A percentile compares a stretch with the other conserved stretches of the same genome.
Evolutionary conservation across 2,113 vertebrate species (phyloP).

Genomic region (Laterallus jamaicensis): DNA sequence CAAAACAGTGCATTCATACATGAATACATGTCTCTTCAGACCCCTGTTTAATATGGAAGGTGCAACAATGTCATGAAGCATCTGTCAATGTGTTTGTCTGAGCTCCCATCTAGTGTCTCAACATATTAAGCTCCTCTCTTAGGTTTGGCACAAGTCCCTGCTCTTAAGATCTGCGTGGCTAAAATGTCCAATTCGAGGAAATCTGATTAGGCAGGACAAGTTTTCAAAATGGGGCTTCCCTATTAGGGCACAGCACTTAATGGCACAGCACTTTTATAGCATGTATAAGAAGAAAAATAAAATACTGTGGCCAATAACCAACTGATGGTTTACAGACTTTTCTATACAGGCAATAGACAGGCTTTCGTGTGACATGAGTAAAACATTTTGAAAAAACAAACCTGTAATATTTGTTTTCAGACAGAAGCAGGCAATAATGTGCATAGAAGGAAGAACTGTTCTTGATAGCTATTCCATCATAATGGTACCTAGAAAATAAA

Average conservation of each 20-base stretch:
- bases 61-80: neutral
- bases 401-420: constrained; percentile 52
- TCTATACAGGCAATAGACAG: neutral
- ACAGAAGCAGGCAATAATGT: constrained; percentile 66
- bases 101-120: neutral
- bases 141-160: neutral
- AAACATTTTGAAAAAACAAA: constrained; percentile 30
- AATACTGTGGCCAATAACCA: neutral
- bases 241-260: neutral
- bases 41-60: neutral
- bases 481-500: constrained; percentile 66
- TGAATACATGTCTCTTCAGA: neutral
- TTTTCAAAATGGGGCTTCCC: neutral
- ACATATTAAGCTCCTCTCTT: neutral
- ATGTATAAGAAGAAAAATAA: neutral
- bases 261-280: neutral
- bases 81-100: neutral
- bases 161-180: neutral
- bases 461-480: constrained; percentile 74
- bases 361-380: neutral
- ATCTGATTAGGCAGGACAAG: neutral
- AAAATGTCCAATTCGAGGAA: neutral
- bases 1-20: neutral
- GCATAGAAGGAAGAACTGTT: constrained; percentile 68
- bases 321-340: neutral